Base-by-base conservation (phyloP, 2,113 vertebrate species). In the Melanotaenia duboulayi region DNA sequence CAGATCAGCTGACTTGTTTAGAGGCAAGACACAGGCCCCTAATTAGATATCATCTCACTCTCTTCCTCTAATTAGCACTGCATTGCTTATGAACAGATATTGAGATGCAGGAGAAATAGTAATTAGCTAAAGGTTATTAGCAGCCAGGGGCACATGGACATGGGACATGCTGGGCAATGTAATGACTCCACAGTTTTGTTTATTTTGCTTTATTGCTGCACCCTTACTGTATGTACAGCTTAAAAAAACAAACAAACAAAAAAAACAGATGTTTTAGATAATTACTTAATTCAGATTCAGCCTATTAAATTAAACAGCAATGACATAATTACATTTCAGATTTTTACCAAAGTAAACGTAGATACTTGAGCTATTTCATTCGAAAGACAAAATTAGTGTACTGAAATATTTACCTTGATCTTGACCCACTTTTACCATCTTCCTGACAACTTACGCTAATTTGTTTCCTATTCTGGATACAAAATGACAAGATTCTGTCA, bases 41-140 rank as follows among this genome's bases (percentile, higher is more conserved):
- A 90, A 90, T 93, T 93, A 86, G 89, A 87, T 87, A 90, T 88
- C 89, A 86, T 80, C 85, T 83, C 67, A 35, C 82, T 81, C 68
- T 81, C 83, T 84, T 81, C 71, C 78, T 61, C 83, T 92, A 89
- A 91, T 90, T 87, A 90, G 87, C 46, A 4, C 73, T 58, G 83
- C 64, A 49, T 84, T 65, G 79, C 84, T 87, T 85, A 87, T 86
- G 87, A 89, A 84, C 83, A 81, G 80, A 88, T 91, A 85, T 91
- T 88, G 86, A 91, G 83, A 89, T 88, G 84, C 83, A 52, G 81
- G 80, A 81, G 84, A 87, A 88, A 84, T 74, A 56, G 85, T 90
- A 88, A 93, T 92, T 90, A 92, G 81, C 74, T 75, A 84, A 87
- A 90, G 90, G 86, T 89, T 92, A 91, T 87, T 87, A 85, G 23